These are phyloP conservation scores for Drosophila willistoni DNA, from an alignment of 1,140 invertebrate genomes.

Conservation along the genomic window DNA sequence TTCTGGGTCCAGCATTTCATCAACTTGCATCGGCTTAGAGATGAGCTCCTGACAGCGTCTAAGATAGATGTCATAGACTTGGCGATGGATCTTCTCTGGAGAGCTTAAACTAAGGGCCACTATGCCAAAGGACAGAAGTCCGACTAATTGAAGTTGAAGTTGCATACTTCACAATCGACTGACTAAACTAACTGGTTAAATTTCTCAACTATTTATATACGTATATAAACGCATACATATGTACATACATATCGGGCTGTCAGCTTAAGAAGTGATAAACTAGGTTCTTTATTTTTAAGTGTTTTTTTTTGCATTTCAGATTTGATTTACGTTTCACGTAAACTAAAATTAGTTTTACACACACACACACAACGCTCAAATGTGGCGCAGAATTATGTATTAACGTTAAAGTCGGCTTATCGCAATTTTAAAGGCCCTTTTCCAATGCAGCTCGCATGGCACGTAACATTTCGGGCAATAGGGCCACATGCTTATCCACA, in stretches of 20 bases:
- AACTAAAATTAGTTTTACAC: neutral
- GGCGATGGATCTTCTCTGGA: neutral
- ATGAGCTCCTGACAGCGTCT: neutral
- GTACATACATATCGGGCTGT: neutral
- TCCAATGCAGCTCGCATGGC: slow-evolving; percentile 87
- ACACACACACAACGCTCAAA: neutral
- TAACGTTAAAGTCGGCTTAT: slow-evolving; percentile 3
- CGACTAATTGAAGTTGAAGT: neutral
- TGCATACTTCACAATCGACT: neutral
- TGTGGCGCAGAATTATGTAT: neutral
- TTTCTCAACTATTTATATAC: neutral
- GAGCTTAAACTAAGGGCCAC: neutral
- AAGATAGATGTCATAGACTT: neutral
- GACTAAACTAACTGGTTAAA: neutral
- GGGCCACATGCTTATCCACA: slow-evolving; percentile 90
- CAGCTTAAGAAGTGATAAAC: slow-evolving; percentile 2
- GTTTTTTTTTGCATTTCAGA: neutral
- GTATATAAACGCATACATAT: neutral
- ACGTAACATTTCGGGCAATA: slow-evolving; percentile 89
- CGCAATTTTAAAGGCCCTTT: slow-evolving; percentile 36
- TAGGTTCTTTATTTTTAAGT: neutral
- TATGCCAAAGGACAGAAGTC: neutral
- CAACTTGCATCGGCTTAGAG: neutral
- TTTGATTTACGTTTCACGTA: slow-evolving; percentile 11
- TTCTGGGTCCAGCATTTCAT: neutral